phyloP scores from a whole-genome alignment of 2,797 vertebrate genomes.

The Myotis myotis region DNA sequence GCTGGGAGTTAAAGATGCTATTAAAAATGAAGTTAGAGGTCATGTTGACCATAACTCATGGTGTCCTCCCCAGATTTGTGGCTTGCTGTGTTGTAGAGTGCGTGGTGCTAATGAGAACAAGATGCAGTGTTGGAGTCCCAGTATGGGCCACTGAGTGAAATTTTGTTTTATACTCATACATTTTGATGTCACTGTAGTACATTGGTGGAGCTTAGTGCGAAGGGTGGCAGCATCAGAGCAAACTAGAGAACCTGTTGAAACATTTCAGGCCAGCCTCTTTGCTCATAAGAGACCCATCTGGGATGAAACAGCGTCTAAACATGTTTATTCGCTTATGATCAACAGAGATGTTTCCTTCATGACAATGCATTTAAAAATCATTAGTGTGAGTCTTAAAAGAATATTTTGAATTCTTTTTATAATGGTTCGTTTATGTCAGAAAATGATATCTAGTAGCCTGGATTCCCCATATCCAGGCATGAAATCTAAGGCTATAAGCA shows the following conservation, averaged over 20 bases:
- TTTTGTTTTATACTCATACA: background rate
- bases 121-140: background rate
- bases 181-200: background rate
- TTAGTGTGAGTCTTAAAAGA: too few species aligned
- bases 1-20: background rate
- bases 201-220: background rate
- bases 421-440: too few species aligned
- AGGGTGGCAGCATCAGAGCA: background rate
- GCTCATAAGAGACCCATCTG: background rate
- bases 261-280: background rate
- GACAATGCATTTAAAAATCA: background rate
- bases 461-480: too few species aligned
- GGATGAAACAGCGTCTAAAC: background rate
- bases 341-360: background rate
- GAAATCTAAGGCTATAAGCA: too few species aligned
- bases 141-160: background rate
- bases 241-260: background rate
- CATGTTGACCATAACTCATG: background rate
- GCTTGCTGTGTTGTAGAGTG: background rate
- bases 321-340: background rate
- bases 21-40: slow-evolving; percentile 1
- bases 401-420: too few species aligned
- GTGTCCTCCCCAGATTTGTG: background rate
- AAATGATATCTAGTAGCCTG: too few species aligned
- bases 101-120: background rate